Evolutionary conservation across 2,888 invertebrate genomes (phyloP).

Genomic region (Leptinotarsa juncta): DNA sequence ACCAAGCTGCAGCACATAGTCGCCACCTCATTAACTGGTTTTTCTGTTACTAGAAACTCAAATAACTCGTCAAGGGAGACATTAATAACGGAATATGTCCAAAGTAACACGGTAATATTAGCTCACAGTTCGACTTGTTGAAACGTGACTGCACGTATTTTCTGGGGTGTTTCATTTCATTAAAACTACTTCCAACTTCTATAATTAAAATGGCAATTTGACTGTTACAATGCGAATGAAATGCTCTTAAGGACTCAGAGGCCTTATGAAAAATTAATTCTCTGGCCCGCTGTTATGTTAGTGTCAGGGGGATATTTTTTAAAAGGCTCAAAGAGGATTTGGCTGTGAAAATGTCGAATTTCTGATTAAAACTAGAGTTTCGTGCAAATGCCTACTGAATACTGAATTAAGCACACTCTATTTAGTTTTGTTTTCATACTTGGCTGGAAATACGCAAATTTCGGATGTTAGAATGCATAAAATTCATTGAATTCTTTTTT

Average conservation of each 20-base stretch:
- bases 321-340: not conserved
- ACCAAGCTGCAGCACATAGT: not conserved
- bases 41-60: not conserved
- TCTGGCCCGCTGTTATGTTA: not conserved
- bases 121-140: not conserved
- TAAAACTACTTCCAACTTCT: constrained; percentile 21
- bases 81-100: constrained; percentile 4
- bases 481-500: too few species aligned
- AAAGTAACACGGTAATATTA: constrained; percentile 6
- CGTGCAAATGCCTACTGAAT: too few species aligned
- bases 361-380: not conserved
- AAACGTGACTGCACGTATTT: constrained; percentile 9
- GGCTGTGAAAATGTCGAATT: not conserved
- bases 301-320: not conserved
- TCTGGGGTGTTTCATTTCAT: not conserved
- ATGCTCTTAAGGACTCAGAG: constrained; percentile 15
- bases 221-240: constrained; percentile 12
- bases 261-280: constrained; percentile 17
- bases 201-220: constrained; percentile 19
- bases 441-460: too few species aligned
- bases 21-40: not conserved
- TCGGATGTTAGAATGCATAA: too few species aligned
- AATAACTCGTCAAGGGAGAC: constrained; percentile 3
- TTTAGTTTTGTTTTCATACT: too few species aligned
- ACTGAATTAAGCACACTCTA: too few species aligned